A percentile compares a stretch with the other conserved stretches of the same genome.
These are phyloP conservation scores for Oikopleura dioica DNA, from an alignment of 23 tunicate species.

Conservation along the genomic window DNA sequence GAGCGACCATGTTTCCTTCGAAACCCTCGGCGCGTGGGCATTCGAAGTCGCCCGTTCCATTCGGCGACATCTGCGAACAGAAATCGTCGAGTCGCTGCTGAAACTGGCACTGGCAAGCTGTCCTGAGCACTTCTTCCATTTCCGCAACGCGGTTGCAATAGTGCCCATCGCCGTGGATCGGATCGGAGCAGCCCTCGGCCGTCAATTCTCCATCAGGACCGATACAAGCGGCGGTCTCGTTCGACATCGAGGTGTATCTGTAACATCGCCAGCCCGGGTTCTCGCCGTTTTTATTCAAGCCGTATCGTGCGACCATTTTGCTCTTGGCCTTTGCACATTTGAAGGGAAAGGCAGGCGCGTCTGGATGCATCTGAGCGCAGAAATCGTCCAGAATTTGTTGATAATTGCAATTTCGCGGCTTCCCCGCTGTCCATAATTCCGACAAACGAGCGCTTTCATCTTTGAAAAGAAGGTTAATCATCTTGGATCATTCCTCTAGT, in stretches of 20 bases:
- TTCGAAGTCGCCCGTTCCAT: not conserved
- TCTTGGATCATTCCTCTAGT: no score
- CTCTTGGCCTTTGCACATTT: not conserved
- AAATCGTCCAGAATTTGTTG: not conserved
- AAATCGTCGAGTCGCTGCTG: conserved; percentile 5
- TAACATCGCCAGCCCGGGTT: not conserved
- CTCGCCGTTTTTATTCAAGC: not conserved
- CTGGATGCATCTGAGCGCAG: not conserved
- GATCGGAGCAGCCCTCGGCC: not conserved
- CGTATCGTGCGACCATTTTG: not conserved
- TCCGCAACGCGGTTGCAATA: not conserved
- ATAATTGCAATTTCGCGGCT: no score
- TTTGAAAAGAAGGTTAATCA: no score
- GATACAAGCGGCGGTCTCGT: not conserved
- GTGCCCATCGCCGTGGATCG: not conserved
- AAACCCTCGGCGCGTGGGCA: not conserved
- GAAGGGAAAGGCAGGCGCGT: not conserved
- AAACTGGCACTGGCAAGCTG: no score
- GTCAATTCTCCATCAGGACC: not conserved
- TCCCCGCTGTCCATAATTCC: no score
- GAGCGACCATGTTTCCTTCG: not conserved
- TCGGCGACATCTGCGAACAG: not conserved
- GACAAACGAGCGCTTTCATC: no score
- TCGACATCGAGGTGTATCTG: not conserved
- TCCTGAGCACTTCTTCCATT: no score